Conservation (phyloP, 2,113 vertebrate species). For the Misgurnus anguillicaudatus region DNA sequence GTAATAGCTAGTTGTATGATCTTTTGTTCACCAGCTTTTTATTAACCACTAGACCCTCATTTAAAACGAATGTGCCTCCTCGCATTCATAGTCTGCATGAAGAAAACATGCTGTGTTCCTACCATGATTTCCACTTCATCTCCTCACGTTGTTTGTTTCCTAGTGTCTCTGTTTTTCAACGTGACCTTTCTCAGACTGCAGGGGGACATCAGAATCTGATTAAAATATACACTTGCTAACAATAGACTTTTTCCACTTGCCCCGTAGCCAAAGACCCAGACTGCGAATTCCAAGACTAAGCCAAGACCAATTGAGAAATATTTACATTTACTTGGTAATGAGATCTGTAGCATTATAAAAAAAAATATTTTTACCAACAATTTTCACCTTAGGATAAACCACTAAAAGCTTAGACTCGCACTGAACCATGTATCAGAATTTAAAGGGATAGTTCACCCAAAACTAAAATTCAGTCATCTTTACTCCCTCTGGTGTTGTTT, state of each 20-base stretch:
- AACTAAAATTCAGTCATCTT: too few relatives aligned
- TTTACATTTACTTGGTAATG: too few relatives aligned
- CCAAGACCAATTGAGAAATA: not conserved
- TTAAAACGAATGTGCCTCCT: too few relatives aligned
- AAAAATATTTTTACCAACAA: too few relatives aligned
- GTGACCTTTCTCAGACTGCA: conserved; percentile 52
- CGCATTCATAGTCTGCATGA: not conserved
- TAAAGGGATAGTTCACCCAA: too few relatives aligned
- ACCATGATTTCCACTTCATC: not conserved
- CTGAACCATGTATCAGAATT: too few relatives aligned
- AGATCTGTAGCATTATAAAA: too few relatives aligned
- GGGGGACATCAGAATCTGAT: conserved; percentile 46
- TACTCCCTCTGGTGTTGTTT: too few relatives aligned
- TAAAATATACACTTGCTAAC: conserved; percentile 52
- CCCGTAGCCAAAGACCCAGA: conserved; percentile 7
- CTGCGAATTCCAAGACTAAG: conserved; percentile 25
- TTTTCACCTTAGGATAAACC: too few relatives aligned
- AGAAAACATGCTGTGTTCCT: conserved; percentile 1
- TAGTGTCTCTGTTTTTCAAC: not conserved
- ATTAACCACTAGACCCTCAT: not conserved
- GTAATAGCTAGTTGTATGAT: not conserved
- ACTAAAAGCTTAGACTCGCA: too few relatives aligned
- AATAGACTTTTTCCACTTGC: conserved; percentile 54
- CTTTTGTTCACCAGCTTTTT: not conserved
- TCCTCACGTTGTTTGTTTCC: not conserved